Evolutionary conservation across 2,113 vertebrate genomes (phyloP).

Genomic region (Rattus rattus): DNA sequence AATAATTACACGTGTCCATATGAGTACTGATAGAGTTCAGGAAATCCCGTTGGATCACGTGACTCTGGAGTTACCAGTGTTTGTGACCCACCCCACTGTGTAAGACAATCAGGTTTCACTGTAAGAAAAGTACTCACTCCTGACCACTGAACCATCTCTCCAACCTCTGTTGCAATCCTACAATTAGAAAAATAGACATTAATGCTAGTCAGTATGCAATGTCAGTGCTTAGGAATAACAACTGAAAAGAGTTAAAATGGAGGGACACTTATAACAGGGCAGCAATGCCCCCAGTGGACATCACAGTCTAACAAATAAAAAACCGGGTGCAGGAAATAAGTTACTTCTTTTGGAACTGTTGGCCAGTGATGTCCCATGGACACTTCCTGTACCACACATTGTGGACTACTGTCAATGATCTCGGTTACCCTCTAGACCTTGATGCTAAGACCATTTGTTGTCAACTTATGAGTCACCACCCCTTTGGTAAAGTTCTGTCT

Average conservation of each 20-base stretch:
- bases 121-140: neutral
- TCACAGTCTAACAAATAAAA: neutral
- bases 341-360: neutral
- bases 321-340: neutral
- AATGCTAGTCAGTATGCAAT: neutral
- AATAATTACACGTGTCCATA: neutral
- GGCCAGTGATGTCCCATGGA: neutral
- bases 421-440: neutral
- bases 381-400: neutral
- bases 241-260: neutral
- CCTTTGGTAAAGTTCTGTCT: neutral
- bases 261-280: no score
- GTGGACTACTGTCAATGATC: neutral
- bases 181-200: conserved; percentile 9
- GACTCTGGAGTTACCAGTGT: neutral
- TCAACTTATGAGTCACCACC: neutral
- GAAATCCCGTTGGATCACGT: neutral
- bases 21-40: neutral
- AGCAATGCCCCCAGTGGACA: neutral
- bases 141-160: neutral
- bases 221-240: neutral
- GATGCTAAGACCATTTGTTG: neutral
- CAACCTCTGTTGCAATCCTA: neutral
- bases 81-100: neutral
- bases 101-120: neutral